Conservation (phyloP, 2,888 invertebrate genomes). For the Lamproptera curius region DNA sequence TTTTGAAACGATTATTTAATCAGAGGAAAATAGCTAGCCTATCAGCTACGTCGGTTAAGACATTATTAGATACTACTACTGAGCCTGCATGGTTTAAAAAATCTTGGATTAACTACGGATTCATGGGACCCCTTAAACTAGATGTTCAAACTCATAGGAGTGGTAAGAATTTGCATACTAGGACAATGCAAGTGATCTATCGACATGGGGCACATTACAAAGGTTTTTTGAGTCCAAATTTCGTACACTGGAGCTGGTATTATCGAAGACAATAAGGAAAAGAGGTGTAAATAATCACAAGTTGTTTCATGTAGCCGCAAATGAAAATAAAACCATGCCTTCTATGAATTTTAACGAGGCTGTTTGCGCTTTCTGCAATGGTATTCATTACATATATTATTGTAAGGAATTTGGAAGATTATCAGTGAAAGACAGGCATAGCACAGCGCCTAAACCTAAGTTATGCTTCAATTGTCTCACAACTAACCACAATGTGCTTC, state of each 20-base stretch:
- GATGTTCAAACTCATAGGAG: slow-evolving; percentile 28
- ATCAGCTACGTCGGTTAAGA: slow-evolving; percentile 5
- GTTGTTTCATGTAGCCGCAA: too few species aligned
- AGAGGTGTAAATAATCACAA: too few species aligned
- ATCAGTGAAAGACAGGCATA: background rate
- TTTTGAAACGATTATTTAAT: slow-evolving; percentile 13
- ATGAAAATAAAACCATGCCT: too few species aligned
- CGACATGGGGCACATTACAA: slow-evolving; percentile 20
- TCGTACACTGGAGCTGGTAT: slow-evolving; percentile 22
- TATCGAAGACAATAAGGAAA: background rate
- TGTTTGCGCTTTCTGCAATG: background rate
- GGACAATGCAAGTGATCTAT: slow-evolving; percentile 19
- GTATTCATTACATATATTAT: background rate
- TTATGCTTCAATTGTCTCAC: background rate
- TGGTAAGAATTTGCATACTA: slow-evolving; percentile 26
- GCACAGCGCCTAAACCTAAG: background rate
- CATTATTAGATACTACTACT: slow-evolving; percentile 18
- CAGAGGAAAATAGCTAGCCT: slow-evolving; percentile 16
- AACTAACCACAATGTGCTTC: background rate
- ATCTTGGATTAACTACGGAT: slow-evolving; percentile 23
- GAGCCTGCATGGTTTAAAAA: slow-evolving; percentile 28
- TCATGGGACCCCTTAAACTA: slow-evolving; percentile 30
- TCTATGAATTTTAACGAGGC: background rate
- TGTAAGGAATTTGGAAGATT: background rate
- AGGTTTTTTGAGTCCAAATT: slow-evolving; percentile 23